Evolutionary conservation across 2,797 vertebrate species (phyloP).

Genomic region (Tamandua tetradactyla): DNA sequence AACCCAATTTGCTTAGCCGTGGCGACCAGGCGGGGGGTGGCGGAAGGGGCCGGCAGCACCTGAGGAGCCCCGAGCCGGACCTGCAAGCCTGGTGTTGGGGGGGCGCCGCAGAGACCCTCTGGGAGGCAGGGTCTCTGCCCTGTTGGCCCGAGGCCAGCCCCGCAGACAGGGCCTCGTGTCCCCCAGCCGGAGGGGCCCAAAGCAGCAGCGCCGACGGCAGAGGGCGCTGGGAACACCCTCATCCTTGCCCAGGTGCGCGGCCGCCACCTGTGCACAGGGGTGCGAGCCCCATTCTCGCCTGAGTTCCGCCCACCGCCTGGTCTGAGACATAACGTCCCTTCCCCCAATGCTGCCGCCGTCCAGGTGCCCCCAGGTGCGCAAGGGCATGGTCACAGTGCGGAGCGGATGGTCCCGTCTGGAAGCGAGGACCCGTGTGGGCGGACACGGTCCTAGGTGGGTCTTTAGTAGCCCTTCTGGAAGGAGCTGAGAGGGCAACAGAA

Average conservation of each 20-base stretch:
- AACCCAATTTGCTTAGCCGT: rapidly evolving
- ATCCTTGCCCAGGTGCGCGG: rapidly evolving
- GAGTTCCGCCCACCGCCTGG: rapidly evolving
- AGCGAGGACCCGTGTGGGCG: rapidly evolving
- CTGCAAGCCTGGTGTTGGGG: rapidly evolving
- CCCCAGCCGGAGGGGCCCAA: not conserved
- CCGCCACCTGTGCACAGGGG: no score
- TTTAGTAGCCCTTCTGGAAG: not conserved
- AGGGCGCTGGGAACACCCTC: rapidly evolving
- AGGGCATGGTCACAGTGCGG: no score
- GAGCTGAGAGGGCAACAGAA: not conserved
- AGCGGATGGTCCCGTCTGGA: not conserved
- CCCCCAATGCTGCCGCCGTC: not conserved
- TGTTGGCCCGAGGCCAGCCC: not conserved
- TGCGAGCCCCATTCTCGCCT: no score
- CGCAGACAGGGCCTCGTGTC: not conserved
- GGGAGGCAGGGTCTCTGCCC: not conserved
- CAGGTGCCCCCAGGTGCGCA: not conserved
- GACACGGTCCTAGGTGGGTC: not conserved
- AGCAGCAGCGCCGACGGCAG: not conserved
- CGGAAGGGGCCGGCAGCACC: not conserved
- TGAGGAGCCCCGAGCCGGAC: not conserved
- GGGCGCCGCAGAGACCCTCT: not conserved
- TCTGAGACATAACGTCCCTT: no score
- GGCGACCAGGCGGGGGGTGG: not conserved